Base-by-base conservation (phyloP, 2,888 invertebrate genomes). In the Aricia artaxerxes region DNA sequence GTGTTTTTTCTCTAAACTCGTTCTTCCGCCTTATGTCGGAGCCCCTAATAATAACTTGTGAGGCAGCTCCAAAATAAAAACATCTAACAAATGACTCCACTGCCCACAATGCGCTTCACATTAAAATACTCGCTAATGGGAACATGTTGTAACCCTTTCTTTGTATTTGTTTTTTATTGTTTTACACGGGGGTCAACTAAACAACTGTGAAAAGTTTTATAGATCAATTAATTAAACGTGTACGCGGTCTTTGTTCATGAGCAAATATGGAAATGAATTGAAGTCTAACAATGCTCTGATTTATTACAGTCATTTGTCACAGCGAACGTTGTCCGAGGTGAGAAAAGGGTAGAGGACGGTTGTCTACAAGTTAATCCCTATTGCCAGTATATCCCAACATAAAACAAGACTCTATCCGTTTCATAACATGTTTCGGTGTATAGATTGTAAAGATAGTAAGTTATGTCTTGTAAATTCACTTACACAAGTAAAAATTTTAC, bases 141-240 rank as follows among this genome's bases (percentile, higher is more conserved):
- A 91, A 92, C 92, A 91, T 84, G 91, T 89, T 90, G 89, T 90
- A 92, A 93, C 93, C 94, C 94, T 93, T 93, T 90, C 89, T 87
- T 88, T 89, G 85, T 88, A 86, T 87, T 85, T 85, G 85, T 86
- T 88, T 90, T 92, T 92, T 89, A 91, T 92, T 94, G 94, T 94
- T 92, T 94, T 92, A 91, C 92, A 89, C 86, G 86, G 86, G 91
- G 94, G 94, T 94, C 94, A 94, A 92, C 89, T 88, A 82, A 85
- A 86, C 86, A 85, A 87, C 89, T 89, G 88, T 90, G 88, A 90
- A 92, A 92, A 90, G 92, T 89, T 92, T 94, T 93, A 92, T 92
- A 90, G 92, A 92, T 93, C 94, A 94, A 94, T 94, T 94, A 94
- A 94, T 94, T 94, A 94, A 93, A 94, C 89, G 94, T 91, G 89